Conservation (phyloP, 2,797 vertebrate species). For the Neosilurus mollespiculum region DNA sequence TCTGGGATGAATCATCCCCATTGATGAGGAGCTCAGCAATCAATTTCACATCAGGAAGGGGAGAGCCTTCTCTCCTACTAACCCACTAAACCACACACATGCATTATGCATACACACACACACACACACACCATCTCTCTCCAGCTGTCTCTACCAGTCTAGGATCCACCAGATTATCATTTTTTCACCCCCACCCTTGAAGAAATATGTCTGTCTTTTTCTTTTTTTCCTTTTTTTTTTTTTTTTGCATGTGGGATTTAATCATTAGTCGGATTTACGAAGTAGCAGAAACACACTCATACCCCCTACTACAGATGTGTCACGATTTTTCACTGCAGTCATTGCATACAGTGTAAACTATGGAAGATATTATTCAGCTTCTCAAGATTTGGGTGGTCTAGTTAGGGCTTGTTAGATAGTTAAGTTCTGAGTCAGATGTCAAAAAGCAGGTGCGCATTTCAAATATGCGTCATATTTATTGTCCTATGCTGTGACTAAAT, state of each 20-base stretch:
- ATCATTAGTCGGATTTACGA: background rate
- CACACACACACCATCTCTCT: no score
- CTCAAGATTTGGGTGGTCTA: constrained; percentile 29
- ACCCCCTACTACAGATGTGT: background rate
- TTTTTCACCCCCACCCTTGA: background rate
- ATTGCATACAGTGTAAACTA: constrained; percentile 26
- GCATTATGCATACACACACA: no score
- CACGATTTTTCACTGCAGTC: background rate
- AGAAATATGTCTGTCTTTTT: background rate
- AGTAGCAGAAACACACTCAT: background rate
- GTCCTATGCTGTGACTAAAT: constrained; percentile 9
- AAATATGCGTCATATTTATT: constrained; percentile 12
- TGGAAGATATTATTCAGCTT: constrained; percentile 18
- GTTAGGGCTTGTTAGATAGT: constrained; percentile 3
- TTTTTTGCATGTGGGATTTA: background rate
- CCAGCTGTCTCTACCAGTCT: background rate
- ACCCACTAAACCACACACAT: constrained; percentile 43
- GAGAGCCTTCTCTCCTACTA: constrained; percentile 48
- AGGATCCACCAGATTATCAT: background rate
- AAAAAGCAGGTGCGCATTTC: background rate
- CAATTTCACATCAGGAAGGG: constrained; percentile 66
- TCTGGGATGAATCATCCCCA: constrained; percentile 73
- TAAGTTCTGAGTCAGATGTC: constrained; percentile 26
- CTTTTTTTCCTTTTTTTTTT: background rate
- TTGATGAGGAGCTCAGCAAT: constrained; percentile 76